Conservation (phyloP, 2,797 vertebrate species). For the Sylvilagus floridanus region DNA sequence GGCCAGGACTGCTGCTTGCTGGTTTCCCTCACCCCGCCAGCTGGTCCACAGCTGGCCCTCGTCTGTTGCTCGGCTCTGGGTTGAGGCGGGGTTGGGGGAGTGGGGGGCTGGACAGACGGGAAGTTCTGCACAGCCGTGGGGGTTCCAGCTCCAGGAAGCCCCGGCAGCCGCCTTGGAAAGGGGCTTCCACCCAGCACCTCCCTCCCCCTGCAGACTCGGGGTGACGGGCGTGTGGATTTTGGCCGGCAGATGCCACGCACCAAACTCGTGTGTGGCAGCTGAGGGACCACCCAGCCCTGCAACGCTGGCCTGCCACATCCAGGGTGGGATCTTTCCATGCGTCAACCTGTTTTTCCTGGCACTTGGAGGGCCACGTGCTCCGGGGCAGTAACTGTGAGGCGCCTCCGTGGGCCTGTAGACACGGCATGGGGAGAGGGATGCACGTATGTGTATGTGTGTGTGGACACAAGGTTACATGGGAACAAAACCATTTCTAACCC, state of each 20-base stretch:
- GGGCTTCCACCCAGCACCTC: background rate
- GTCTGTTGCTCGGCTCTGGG: background rate
- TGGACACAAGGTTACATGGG: constrained; percentile 55
- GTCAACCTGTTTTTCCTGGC: constrained; percentile 73
- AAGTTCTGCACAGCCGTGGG: background rate
- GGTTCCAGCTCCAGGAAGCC: background rate
- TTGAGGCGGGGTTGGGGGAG: background rate
- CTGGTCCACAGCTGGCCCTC: constrained; percentile 39
- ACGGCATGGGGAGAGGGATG: background rate
- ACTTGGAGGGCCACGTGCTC: constrained; percentile 22
- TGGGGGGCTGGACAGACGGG: constrained; percentile 15
- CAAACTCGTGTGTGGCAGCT: constrained; percentile 30
- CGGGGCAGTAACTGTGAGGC: constrained; percentile 55
- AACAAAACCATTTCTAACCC: constrained; percentile 80
- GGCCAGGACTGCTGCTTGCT: background rate
- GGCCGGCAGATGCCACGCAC: background rate
- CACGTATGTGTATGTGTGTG: constrained; percentile 38
- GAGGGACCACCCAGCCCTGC: constrained; percentile 77
- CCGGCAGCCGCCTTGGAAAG: background rate
- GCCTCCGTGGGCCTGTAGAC: constrained; percentile 42
- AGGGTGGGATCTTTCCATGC: constrained; percentile 49
- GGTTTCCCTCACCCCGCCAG: constrained; percentile 53
- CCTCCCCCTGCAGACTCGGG: background rate
- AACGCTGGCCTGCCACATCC: background rate
- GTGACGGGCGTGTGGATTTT: constrained; percentile 24